A percentile compares a stretch with the other conserved stretches of the same genome.
Conservation (phyloP, 2,888 invertebrate species). For the Coenonympha arcania region DNA sequence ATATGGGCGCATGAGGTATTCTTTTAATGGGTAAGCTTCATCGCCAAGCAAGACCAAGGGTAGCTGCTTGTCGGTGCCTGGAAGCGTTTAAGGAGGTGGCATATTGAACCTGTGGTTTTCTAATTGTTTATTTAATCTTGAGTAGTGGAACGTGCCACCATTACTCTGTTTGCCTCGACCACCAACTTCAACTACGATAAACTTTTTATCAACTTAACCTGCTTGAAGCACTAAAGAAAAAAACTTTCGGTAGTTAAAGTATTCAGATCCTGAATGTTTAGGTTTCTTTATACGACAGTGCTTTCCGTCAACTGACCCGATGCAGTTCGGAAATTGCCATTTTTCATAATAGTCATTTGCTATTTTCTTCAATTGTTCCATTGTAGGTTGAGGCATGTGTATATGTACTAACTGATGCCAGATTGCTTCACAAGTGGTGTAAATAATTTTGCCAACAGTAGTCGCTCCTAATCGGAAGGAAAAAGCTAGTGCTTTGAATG, state of each 20-base stretch:
- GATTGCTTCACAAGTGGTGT: slow-evolving; percentile 22
- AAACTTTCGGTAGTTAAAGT: too few species aligned
- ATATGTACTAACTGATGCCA: slow-evolving; percentile 25
- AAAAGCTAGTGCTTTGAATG: slow-evolving; percentile 24
- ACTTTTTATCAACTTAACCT: slow-evolving; percentile 15
- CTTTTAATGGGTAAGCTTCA: not conserved
- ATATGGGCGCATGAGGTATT: not conserved
- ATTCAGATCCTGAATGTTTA: slow-evolving; percentile 12
- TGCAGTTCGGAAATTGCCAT: slow-evolving; percentile 31
- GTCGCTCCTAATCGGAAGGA: slow-evolving; percentile 25
- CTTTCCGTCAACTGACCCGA: slow-evolving; percentile 24
- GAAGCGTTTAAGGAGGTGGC: not conserved
- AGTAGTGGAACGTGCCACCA: slow-evolving; percentile 17
- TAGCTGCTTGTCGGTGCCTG: too few species aligned
- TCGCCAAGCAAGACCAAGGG: too few species aligned
- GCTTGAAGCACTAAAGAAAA: slow-evolving; percentile 5
- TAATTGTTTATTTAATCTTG: not conserved
- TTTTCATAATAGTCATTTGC: slow-evolving; percentile 21
- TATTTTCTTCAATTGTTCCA: slow-evolving; percentile 24
- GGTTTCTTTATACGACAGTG: slow-evolving; percentile 27
- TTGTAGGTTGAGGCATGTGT: slow-evolving; percentile 26
- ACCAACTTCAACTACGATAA: slow-evolving; percentile 16
- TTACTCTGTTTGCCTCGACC: slow-evolving; percentile 16
- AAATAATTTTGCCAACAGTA: slow-evolving; percentile 24
- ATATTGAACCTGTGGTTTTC: not conserved